phyloP scores from a whole-genome alignment of 2,888 invertebrate genomes.

The Orthosia gothica region DNA sequence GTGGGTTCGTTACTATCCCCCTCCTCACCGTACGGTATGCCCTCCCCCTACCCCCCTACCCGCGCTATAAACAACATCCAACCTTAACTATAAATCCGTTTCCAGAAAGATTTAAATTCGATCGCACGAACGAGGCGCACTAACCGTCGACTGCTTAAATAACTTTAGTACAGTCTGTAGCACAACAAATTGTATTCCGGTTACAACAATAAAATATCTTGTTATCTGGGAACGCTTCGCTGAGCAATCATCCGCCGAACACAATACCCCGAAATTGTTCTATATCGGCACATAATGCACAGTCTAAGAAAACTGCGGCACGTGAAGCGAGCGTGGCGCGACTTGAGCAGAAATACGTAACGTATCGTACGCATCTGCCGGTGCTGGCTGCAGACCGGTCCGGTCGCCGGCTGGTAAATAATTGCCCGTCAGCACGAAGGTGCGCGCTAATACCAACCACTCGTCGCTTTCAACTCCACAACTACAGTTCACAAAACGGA shows the following conservation, averaged over 20 bases:
- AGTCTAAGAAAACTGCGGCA: constrained; percentile 26
- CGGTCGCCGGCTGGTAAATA: constrained; percentile 10
- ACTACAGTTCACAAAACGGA: constrained; percentile 61
- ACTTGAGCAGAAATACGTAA: constrained; percentile 24
- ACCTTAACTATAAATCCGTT: constrained; percentile 53
- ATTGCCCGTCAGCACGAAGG: constrained; percentile 11
- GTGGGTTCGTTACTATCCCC: neutral
- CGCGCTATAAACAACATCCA: constrained; percentile 47
- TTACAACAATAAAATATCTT: constrained; percentile 55
- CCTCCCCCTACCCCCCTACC: neutral
- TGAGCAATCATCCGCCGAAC: constrained; percentile 31
- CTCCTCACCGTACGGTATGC: neutral
- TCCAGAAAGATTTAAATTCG: constrained; percentile 57
- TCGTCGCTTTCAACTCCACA: constrained; percentile 29
- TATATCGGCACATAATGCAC: constrained; percentile 39
- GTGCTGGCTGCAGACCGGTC: neutral
- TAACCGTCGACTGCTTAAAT: constrained; percentile 40
- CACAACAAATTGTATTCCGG: constrained; percentile 51
- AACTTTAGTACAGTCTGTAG: constrained; percentile 53
- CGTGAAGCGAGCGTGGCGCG: neutral
- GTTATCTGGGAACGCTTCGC: constrained; percentile 47
- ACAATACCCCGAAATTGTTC: constrained; percentile 45
- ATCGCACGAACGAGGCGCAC: constrained; percentile 28
- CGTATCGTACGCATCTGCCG: neutral
- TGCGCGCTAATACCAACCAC: constrained; percentile 33